Conservation (phyloP, 2,797 vertebrate genomes). For the Rhinoraja longicauda region DNA sequence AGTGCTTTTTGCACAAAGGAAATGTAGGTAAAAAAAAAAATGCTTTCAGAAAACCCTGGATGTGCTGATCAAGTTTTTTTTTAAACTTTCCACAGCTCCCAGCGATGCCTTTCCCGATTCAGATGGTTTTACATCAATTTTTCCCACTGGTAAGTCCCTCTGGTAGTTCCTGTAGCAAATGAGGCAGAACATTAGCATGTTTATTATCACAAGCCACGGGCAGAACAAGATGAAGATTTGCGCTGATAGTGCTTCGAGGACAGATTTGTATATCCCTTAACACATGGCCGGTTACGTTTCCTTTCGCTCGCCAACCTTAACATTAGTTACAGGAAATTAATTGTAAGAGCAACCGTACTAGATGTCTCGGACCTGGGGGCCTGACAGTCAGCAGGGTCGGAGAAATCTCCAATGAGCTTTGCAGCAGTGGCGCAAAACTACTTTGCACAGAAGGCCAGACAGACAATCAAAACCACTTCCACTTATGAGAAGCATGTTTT, state of each 20-base stretch:
- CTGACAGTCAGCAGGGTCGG: background rate
- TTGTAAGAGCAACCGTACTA: background rate
- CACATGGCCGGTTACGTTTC: background rate
- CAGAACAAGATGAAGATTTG: background rate
- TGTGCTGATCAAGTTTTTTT: background rate
- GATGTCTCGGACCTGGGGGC: background rate
- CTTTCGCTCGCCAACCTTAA: background rate
- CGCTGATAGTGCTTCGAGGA: background rate
- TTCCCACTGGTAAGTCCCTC: slow-evolving; percentile 23
- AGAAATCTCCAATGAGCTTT: background rate
- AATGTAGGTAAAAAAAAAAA: background rate
- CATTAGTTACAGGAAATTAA: slow-evolving; percentile 30
- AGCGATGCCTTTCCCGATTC: slow-evolving; percentile 9
- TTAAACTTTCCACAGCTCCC: slow-evolving; percentile 3
- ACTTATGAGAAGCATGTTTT: too few species aligned
- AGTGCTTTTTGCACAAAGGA: background rate
- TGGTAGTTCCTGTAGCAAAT: background rate
- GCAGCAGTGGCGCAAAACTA: background rate
- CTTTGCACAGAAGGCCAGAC: too few species aligned
- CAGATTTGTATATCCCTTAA: background rate
- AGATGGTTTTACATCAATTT: background rate
- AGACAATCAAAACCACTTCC: too few species aligned
- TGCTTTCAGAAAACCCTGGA: background rate
- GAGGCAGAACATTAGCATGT: slow-evolving; percentile 1
- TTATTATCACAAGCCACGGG: slow-evolving; percentile 25